Conservation (phyloP, 2,797 vertebrate genomes). For the Megaceryle alcyon region DNA sequence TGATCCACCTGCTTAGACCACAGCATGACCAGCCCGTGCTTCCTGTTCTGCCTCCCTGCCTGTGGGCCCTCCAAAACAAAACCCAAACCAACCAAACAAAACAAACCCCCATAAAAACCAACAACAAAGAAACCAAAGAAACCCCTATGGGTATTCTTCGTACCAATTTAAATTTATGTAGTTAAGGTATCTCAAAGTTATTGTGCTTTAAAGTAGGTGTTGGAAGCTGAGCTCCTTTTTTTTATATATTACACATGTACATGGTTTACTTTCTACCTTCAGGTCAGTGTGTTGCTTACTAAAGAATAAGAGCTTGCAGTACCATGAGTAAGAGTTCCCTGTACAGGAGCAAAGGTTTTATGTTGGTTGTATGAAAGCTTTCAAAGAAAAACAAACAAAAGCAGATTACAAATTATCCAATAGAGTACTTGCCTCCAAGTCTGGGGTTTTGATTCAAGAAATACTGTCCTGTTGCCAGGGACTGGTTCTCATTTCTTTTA, state of each 20-base stretch:
- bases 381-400: neutral
- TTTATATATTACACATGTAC: rapidly evolving
- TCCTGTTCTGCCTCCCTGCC: neutral
- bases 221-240: neutral
- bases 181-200: too few relatives aligned
- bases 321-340: neutral
- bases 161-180: neutral
- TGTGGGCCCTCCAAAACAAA: neutral
- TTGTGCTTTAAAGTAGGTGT: neutral
- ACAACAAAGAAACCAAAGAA: neutral
- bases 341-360: neutral
- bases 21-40: rapidly evolving
- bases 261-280: neutral
- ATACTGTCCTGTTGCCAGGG: neutral
- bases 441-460: neutral
- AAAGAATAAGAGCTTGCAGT: neutral
- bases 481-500: neutral
- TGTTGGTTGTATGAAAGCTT: neutral
- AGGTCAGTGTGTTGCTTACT: neutral
- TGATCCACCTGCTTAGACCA: neutral
- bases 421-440: neutral
- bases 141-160: neutral
- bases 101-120: neutral
- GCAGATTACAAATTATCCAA: neutral
- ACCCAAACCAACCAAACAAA: too few relatives aligned